A percentile compares a stretch with the other conserved stretches of the same genome.
phyloP scores from a whole-genome alignment of 2,888 invertebrate genomes.

The Gymnocheta viridis region DNA sequence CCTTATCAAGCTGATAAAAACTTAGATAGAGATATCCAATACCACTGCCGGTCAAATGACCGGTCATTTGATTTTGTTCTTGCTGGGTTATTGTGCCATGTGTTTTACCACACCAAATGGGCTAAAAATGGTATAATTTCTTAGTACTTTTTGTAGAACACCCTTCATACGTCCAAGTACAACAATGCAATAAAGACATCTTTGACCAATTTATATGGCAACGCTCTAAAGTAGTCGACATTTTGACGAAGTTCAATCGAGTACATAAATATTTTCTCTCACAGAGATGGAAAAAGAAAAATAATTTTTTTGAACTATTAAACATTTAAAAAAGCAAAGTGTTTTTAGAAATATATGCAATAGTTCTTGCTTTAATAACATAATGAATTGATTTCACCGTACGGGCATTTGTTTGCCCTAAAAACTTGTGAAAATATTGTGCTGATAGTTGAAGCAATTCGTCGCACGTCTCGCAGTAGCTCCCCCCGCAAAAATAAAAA shows the following conservation, averaged over 20 bases:
- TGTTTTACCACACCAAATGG: too few species aligned
- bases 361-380: slow-evolving; percentile 37
- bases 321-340: slow-evolving; percentile 45
- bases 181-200: slow-evolving; percentile 27
- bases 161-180: background rate
- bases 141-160: background rate
- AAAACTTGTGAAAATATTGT: slow-evolving; percentile 47
- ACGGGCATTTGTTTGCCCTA: slow-evolving; percentile 64
- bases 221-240: slow-evolving; percentile 69
- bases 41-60: too few species aligned
- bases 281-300: slow-evolving; percentile 70
- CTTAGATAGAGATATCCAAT: too few species aligned
- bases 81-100: too few species aligned
- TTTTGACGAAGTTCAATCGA: slow-evolving; percentile 72
- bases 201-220: slow-evolving; percentile 52
- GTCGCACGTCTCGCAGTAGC: slow-evolving; percentile 56
- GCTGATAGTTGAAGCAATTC: slow-evolving; percentile 50
- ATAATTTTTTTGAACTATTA: slow-evolving; percentile 63
- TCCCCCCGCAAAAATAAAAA: slow-evolving; percentile 40
- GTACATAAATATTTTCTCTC: slow-evolving; percentile 72
- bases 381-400: slow-evolving; percentile 60
- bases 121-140: background rate
- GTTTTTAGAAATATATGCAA: slow-evolving; percentile 56
- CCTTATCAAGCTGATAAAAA: too few species aligned
- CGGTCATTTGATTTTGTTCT: too few species aligned